A percentile compares a stretch with the other conserved stretches of the same genome.
Evolutionary conservation across 2,797 vertebrate species (phyloP).

Genomic region (Heliangelus exortis): DNA sequence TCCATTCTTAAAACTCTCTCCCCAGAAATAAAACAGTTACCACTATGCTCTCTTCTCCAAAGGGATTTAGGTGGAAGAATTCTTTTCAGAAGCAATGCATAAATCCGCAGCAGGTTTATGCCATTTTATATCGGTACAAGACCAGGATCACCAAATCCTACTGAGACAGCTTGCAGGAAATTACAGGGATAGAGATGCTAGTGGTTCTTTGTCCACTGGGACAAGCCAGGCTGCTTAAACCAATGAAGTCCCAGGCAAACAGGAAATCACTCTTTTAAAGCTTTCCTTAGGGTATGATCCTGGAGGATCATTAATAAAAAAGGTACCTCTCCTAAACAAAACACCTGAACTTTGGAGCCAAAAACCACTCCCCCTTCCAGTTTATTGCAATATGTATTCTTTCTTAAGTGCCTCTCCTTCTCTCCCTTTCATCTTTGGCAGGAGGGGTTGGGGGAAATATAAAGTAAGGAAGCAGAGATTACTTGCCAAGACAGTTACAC

Average conservation of each 20-base stretch:
- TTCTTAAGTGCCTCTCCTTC: background rate
- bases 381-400: background rate
- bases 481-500: slow-evolving; percentile 14
- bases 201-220: background rate
- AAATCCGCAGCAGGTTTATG: slow-evolving; percentile 33
- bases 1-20: background rate
- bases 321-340: slow-evolving; percentile 16
- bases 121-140: slow-evolving; percentile 9
- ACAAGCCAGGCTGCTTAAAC: background rate
- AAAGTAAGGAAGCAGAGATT: slow-evolving; percentile 7
- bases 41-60: background rate
- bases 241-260: background rate
- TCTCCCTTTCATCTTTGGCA: fast-evolving
- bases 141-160: slow-evolving; percentile 38
- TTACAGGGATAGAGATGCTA: slow-evolving; percentile 36
- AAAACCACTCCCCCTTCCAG: background rate
- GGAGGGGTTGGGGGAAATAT: background rate
- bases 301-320: background rate
- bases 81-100: slow-evolving; percentile 1
- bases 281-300: background rate
- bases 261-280: slow-evolving; percentile 41
- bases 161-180: slow-evolving; percentile 45
- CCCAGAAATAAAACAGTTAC: background rate
- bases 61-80: slow-evolving; percentile 27
- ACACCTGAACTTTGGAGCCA: background rate